Evolutionary conservation across 2,797 vertebrate species (phyloP).

Genomic region (Chiropotes sagulatus): DNA sequence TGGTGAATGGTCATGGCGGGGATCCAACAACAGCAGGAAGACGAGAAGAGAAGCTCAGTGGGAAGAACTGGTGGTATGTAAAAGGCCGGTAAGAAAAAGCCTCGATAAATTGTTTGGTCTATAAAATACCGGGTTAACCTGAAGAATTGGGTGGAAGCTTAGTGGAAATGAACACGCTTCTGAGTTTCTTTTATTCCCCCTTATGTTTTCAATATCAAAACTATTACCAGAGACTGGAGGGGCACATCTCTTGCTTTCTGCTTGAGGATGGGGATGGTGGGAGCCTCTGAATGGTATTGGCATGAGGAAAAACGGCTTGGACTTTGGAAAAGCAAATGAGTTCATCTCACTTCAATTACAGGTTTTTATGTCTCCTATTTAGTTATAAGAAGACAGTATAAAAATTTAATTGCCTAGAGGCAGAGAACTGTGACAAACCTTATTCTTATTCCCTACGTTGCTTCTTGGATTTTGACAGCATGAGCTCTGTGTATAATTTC

Average conservation of each 20-base stretch:
- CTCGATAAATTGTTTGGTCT: background rate
- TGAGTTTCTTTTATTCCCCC: background rate
- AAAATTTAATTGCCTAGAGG: conserved; percentile 8
- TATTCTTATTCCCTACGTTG: background rate
- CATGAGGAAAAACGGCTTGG: background rate
- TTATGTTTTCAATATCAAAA: background rate
- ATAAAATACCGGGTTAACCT: background rate
- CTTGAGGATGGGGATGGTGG: background rate
- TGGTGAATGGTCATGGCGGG: background rate
- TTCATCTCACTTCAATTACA: conserved; percentile 13
- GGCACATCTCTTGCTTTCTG: background rate
- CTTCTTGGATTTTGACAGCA: conserved; percentile 9
- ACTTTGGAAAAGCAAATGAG: conserved; percentile 33
- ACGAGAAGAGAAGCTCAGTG: background rate
- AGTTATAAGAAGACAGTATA: conserved; percentile 38
- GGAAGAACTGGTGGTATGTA: background rate
- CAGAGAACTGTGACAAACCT: background rate
- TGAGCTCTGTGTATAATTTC: background rate
- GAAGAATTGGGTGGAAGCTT: background rate
- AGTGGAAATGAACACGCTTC: background rate
- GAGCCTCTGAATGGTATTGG: background rate
- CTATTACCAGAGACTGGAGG: background rate
- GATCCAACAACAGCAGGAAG: background rate
- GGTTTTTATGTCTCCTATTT: conserved; percentile 38
- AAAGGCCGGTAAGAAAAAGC: background rate